Evolutionary conservation across 2,888 invertebrate species (phyloP).

Genomic region (Alloscopus bannaensis): DNA sequence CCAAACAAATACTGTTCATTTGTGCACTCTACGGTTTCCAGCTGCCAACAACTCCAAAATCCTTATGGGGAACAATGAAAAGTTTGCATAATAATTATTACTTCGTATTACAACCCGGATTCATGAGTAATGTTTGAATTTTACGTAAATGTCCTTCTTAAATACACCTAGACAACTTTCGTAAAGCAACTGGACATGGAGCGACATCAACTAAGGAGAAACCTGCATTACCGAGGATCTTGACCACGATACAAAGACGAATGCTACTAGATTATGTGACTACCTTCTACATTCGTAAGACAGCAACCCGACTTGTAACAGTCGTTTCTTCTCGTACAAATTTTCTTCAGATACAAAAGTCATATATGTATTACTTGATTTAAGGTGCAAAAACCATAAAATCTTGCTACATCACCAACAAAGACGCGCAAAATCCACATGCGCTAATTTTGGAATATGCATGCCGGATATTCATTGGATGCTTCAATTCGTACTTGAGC

Average conservation of each 20-base stretch:
- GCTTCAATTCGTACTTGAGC: slow-evolving; percentile 18
- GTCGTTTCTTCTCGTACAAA: too few species aligned
- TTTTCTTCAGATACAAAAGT: too few species aligned
- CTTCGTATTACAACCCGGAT: too few species aligned
- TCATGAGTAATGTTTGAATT: not conserved
- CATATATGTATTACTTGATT: not conserved
- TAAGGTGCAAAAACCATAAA: slow-evolving; percentile 15
- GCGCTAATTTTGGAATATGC: slow-evolving; percentile 1
- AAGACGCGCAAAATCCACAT: not conserved
- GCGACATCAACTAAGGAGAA: not conserved
- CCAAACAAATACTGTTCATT: slow-evolving; percentile 13
- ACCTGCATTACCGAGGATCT: not conserved
- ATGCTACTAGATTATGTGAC: slow-evolving; percentile 2
- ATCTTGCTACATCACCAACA: not conserved
- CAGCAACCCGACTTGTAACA: too few species aligned
- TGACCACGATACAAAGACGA: slow-evolving; percentile 8
- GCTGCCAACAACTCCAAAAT: not conserved
- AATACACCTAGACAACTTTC: not conserved
- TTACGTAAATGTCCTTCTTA: too few species aligned
- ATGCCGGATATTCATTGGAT: slow-evolving; percentile 10
- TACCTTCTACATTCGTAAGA: slow-evolving; percentile 19
- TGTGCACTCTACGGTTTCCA: not conserved
- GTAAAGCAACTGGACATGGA: not conserved
- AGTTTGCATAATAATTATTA: too few species aligned
- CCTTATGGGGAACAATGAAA: slow-evolving; percentile 1